phyloP scores from a whole-genome alignment of 2,797 vertebrate genomes.

The Pangasius sanitwongsei region DNA sequence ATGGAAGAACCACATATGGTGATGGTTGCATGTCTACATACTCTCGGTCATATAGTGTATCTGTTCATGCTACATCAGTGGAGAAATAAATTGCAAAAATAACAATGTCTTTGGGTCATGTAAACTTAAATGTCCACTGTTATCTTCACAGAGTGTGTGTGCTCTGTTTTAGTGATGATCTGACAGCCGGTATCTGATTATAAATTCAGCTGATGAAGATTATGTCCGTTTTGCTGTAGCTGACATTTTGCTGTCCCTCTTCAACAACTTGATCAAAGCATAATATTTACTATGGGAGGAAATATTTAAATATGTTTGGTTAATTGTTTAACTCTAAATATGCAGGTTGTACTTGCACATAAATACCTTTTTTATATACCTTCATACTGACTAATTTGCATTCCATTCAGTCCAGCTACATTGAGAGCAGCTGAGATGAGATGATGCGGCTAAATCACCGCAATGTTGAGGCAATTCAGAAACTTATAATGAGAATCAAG shows the following conservation, averaged over 20 bases:
- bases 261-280: not conserved
- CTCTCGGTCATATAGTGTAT: not conserved
- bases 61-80: not conserved
- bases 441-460: conserved; percentile 50
- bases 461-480: conserved; percentile 59
- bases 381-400: conserved; percentile 28
- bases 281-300: no score
- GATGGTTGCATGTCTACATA: not conserved
- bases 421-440: conserved; percentile 33
- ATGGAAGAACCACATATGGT: not conserved
- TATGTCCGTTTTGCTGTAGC: not conserved
- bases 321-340: conserved; percentile 1
- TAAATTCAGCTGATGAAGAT: not conserved
- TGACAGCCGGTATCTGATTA: not conserved
- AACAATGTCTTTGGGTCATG: not conserved
- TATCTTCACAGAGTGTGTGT: not conserved
- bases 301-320: not conserved
- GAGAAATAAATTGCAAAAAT: not conserved
- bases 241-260: not conserved
- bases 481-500: conserved; percentile 65
- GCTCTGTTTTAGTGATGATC: not conserved
- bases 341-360: not conserved
- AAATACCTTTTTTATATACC: conserved; percentile 1
- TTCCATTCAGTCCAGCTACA: conserved; percentile 4
- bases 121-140: not conserved